These are phyloP conservation scores for Gymnobelideus leadbeateri DNA, from an alignment of 2,113 vertebrate genomes.

Conservation along the genomic window DNA sequence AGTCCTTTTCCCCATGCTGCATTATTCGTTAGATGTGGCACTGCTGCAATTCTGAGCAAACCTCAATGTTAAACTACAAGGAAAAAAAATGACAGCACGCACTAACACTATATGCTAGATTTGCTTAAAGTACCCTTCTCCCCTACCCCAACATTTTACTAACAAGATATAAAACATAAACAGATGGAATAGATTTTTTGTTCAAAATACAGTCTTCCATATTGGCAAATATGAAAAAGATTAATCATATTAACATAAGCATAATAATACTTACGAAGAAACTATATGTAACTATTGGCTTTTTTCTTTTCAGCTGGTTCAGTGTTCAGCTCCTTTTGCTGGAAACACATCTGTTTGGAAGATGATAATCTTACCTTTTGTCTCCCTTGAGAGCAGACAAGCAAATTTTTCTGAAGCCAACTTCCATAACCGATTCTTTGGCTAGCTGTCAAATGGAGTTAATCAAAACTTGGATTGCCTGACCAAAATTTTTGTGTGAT, in stretches of 20 bases:
- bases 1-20: slow-evolving; percentile 63
- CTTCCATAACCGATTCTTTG: slow-evolving; percentile 61
- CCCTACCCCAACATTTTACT: background rate
- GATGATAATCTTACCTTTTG: slow-evolving; percentile 59
- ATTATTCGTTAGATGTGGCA: slow-evolving; percentile 56
- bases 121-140: slow-evolving; percentile 43
- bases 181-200: slow-evolving; percentile 34
- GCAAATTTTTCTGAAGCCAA: slow-evolving; percentile 53
- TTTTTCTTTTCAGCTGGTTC: slow-evolving; percentile 56
- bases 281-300: slow-evolving; percentile 27
- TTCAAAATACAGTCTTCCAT: slow-evolving; percentile 45
- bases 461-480: slow-evolving; percentile 30
- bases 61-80: slow-evolving; percentile 19
- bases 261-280: slow-evolving; percentile 41
- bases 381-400: slow-evolving; percentile 62
- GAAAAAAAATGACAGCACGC: background rate
- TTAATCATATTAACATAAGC: slow-evolving; percentile 28
- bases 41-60: slow-evolving; percentile 26
- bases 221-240: slow-evolving; percentile 60
- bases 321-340: slow-evolving; percentile 14
- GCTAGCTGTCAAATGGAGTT: slow-evolving; percentile 64
- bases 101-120: background rate
- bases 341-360: slow-evolving; percentile 10
- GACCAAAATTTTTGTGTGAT: background rate
- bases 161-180: slow-evolving; percentile 30